Evolutionary conservation across 2,888 invertebrate genomes (phyloP), one percentile per base, ranked within the genome.

Genomic region (Caenorhabditis parvicauda): DNA sequence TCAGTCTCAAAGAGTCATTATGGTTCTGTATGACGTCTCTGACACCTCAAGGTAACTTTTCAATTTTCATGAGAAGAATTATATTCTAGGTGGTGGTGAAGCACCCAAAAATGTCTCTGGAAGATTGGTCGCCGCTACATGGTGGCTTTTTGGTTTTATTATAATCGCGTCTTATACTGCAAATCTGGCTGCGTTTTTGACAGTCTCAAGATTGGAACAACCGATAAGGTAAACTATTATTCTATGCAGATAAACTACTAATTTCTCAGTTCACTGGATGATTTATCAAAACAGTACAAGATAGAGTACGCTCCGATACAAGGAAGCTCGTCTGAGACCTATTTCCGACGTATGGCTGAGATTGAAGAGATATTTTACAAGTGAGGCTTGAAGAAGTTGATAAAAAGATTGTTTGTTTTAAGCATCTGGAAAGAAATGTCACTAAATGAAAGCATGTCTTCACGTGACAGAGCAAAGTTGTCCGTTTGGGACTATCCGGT

Each of bases 401-500:
- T n/a, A n/a, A n/a, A n/a, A n/a, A n/a, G n/a, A n/a, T 9, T 22
- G 25, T 38, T 28, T 3, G 19, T 22, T 61, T 75, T 47, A 43
- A 91, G 92, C 74, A 94, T 95, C 72, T 96, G 96, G 96, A 95
- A 95, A 82, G 91, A 93, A 75, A 92, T 96, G 90, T 92, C 92
- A 32, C 84, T 96, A 22, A 92, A 95, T 82, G 94, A 95, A 83
- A 92, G 91, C 51, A 83, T 95, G 48, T 88, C 88, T 22, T 90
- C 92, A 56, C 87, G 91, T 3, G 92, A 95, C 80, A 86, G 94
- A 28, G 90, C 94, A 0, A 91, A 93, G 82, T 83, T 95, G 17
- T 95, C 96, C 0, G 96, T 96, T 0, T 96, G 95, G 95, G 95
- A 96, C 82, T 96, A 96, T 82, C 96, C 96, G 0, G 93, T 96